Evolutionary conservation across 2,113 vertebrate species (phyloP), one percentile per base, ranked within the genome.

Genomic region (Festucalex cinctus): DNA sequence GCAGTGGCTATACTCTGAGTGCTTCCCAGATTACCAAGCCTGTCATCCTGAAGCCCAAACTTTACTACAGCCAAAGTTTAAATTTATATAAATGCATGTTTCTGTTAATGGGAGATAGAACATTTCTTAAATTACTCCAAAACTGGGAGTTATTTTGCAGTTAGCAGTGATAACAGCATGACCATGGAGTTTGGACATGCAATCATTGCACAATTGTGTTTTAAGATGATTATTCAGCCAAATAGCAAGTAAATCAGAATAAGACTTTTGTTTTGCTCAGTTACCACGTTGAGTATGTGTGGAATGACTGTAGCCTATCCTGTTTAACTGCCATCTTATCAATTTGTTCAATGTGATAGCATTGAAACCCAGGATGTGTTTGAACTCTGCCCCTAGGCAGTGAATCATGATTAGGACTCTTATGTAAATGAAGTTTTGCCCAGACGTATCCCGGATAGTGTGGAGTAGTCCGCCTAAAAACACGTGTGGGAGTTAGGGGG

Each of bases 241-340:
- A 26, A 10, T 54, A 26, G 51, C 64, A 19, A 59, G 16, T 57
- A 17, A 57, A 32, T 62, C 13, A 16, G 22, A 62, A 24, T 24
- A 49, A 68, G 16, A 9, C 22, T 20, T 35, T 68, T 24, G 16
- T 70, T 37, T n/a, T 20, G 1, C 22, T n/a, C 67, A 0, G 2
- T 70, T 63, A 36, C 46, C 82, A 83, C 35, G 70, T 73, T 32
- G 28, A 32, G 54, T 74, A 24, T 56, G 2, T 28, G 20, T 63
- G 35, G 16, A 68, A 44, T 54, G 66, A 71, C 32, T 67, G 26
- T 20, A 60, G 24, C 39, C 65, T 68, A 60, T 32, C 39, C 65
- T 68, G 57, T 56, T 66, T 8, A 49, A 41, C 35, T 60, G 36
- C 68, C 60, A 56, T 28, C 75, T 26, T 9, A 79, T 83, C 68